Evolutionary conservation across 2,113 vertebrate species (phyloP).

Genomic region (Hemibagrus wyckioides): DNA sequence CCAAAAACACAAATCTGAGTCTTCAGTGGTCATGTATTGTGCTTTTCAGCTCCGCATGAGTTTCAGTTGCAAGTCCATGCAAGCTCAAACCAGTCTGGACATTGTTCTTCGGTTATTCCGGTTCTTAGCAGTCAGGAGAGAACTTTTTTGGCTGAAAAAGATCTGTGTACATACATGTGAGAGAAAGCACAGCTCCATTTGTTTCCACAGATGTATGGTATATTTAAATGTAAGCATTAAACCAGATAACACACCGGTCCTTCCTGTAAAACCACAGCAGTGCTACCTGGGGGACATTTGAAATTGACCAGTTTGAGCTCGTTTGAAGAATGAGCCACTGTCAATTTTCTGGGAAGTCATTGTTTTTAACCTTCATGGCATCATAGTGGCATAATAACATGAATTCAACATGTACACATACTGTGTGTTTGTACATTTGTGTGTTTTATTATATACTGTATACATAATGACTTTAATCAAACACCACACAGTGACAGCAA

Average conservation of each 20-base stretch:
- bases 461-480: not conserved
- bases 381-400: not conserved
- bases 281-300: not conserved
- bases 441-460: not conserved
- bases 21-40: not conserved
- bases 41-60: not conserved
- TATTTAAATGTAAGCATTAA: not conserved
- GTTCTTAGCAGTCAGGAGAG: not conserved
- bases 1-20: not conserved
- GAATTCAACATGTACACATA: not conserved
- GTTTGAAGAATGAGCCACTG: not conserved
- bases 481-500: not conserved
- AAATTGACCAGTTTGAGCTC: not conserved
- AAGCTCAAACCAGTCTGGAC: not conserved
- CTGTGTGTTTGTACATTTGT: not conserved
- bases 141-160: not conserved
- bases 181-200: not conserved
- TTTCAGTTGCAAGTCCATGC: not conserved
- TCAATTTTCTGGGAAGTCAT: not conserved
- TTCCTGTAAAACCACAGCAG: not conserved
- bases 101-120: not conserved
- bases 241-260: not conserved
- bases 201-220: not conserved
- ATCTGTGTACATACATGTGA: too few species aligned
- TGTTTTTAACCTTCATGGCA: too few species aligned